Percentiles rank a stretch among this genome's conserved stretches.
Conservation (phyloP, 2,113 vertebrate species). For the Macquaria ambigua region DNA sequence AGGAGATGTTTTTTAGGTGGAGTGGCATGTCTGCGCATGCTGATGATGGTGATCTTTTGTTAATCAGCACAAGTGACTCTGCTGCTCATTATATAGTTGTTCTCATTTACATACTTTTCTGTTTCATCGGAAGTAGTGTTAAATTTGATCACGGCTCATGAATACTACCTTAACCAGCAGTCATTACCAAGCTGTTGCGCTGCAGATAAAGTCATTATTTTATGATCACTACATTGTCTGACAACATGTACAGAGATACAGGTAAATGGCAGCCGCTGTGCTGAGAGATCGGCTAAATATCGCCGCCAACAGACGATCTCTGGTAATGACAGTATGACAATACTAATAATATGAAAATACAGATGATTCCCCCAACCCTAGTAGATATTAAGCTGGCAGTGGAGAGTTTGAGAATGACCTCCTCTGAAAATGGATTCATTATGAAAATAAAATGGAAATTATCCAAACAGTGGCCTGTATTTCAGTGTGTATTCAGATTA, state of each 20-base stretch:
- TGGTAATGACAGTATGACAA: too few relatives aligned
- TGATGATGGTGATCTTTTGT: background rate
- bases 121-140: too few relatives aligned
- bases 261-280: too few relatives aligned
- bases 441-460: background rate
- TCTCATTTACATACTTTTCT: background rate
- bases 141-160: background rate
- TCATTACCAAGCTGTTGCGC: background rate
- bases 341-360: too few relatives aligned
- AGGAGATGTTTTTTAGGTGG: too few relatives aligned
- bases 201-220: background rate
- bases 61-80: background rate
- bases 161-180: background rate
- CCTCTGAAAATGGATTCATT: background rate
- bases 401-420: background rate
- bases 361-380: background rate
- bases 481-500: background rate
- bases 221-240: background rate
- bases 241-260: background rate
- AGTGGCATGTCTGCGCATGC: too few relatives aligned
- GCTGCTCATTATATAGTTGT: background rate
- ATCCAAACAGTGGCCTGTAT: background rate
- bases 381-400: background rate
- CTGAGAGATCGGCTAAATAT: too few relatives aligned
- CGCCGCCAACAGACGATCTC: too few relatives aligned